Percentiles rank a stretch among this genome's conserved stretches.
These are phyloP conservation scores for Orthosia cruda DNA, from an alignment of 2,888 invertebrate genomes.

Conservation along the genomic window DNA sequence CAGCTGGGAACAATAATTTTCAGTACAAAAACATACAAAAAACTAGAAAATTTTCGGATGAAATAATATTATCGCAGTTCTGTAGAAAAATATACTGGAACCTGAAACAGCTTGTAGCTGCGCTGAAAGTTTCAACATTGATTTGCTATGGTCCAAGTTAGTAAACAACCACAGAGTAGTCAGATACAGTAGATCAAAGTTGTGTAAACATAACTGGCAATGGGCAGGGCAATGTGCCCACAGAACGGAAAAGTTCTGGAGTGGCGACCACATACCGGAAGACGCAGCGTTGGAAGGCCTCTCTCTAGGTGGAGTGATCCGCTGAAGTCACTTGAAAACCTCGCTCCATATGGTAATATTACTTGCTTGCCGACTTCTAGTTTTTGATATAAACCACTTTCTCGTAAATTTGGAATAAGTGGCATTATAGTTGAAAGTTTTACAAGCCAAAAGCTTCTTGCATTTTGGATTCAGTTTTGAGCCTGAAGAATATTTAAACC, in stretches of 20 bases:
- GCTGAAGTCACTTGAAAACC: slow-evolving; percentile 31
- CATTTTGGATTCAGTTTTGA: neutral
- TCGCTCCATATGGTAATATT: slow-evolving; percentile 59
- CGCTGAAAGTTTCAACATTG: slow-evolving; percentile 52
- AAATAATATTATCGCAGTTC: slow-evolving; percentile 30
- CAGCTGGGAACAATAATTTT: slow-evolving; percentile 36
- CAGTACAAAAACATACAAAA: slow-evolving; percentile 18
- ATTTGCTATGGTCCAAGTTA: slow-evolving; percentile 42
- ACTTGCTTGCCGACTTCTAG: slow-evolving; percentile 26
- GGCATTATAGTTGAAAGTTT: slow-evolving; percentile 12
- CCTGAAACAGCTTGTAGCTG: slow-evolving; percentile 49
- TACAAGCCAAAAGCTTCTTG: neutral
- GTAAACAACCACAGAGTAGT: slow-evolving; percentile 14
- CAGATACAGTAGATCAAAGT: slow-evolving; percentile 8
- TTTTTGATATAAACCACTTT: slow-evolving; percentile 33
- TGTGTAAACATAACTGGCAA: no score
- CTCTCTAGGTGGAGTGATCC: neutral
- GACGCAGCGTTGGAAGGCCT: no score
- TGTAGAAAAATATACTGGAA: slow-evolving; percentile 42
- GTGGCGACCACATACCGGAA: no score
- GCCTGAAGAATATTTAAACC: no score
- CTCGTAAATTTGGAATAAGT: slow-evolving; percentile 32
- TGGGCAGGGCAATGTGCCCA: no score
- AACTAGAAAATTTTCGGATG: slow-evolving; percentile 15
- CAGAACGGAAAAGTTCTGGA: no score